A percentile compares a stretch with the other conserved stretches of the same genome.
These are phyloP conservation scores for Zosterops borbonicus DNA, from an alignment of 2,113 vertebrate species.

Conservation along the genomic window DNA sequence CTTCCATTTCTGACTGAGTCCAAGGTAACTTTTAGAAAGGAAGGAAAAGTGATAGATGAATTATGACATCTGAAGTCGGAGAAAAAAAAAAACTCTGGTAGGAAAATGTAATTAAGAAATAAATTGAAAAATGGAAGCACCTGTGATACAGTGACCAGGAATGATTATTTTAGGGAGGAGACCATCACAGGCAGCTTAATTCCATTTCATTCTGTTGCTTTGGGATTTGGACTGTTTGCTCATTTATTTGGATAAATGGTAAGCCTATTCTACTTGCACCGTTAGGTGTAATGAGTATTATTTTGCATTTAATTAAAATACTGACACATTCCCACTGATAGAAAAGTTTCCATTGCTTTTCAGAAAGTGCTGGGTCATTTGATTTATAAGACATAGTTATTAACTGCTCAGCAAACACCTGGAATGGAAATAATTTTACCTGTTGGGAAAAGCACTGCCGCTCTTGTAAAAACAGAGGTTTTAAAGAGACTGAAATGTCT, in stretches of 20 bases:
- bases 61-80: conserved; percentile 35
- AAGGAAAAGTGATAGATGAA: conserved; percentile 30
- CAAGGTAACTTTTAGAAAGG: not conserved
- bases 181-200: conserved; percentile 29
- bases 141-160: conserved; percentile 44
- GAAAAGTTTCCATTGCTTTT: conserved; percentile 4
- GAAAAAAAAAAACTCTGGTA: conserved; percentile 29
- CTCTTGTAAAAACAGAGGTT: not conserved
- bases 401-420: not conserved
- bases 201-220: conserved; percentile 31
- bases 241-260: conserved; percentile 26
- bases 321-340: not conserved
- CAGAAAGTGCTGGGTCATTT: not conserved
- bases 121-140: conserved; percentile 64
- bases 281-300: conserved; percentile 22
- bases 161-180: conserved; percentile 27
- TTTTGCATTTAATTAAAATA: conserved; percentile 52
- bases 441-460: not conserved
- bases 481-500: not conserved
- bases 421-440: not conserved
- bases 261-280: not conserved
- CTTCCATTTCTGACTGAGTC: not conserved
- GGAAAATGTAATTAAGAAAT: conserved; percentile 66
- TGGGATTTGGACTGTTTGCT: conserved; percentile 30
- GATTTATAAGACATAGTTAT: not conserved